A percentile compares a stretch with the other conserved stretches of the same genome.
Evolutionary conservation across 2,797 vertebrate genomes (phyloP).

Genomic region (Rhabdophis nuchalis): DNA sequence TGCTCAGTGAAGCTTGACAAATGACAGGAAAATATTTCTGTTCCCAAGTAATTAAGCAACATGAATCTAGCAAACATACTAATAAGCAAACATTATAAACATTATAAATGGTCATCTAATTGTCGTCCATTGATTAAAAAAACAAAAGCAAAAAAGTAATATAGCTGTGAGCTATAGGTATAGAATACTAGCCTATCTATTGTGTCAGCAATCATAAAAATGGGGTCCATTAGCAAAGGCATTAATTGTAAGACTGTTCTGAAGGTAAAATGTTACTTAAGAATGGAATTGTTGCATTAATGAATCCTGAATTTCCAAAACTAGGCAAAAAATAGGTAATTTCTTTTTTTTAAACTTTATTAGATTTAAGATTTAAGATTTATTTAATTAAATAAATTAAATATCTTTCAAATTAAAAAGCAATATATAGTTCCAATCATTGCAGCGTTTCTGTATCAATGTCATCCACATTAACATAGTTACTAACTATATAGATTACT

Average conservation of each 20-base stretch:
- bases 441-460: too few relatives aligned
- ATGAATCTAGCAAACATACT: constrained; percentile 51
- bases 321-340: not conserved
- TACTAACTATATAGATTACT: too few relatives aligned
- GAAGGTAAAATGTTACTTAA: not conserved
- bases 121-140: constrained; percentile 51
- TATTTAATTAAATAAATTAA: too few relatives aligned
- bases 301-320: not conserved
- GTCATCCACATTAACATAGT: too few relatives aligned
- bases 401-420: too few relatives aligned
- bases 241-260: not conserved
- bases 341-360: not conserved
- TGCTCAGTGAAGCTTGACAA: constrained; percentile 51
- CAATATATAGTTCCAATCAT: too few relatives aligned
- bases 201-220: constrained; percentile 31
- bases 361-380: too few relatives aligned
- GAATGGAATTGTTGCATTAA: not conserved
- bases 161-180: constrained; percentile 27
- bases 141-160: constrained; percentile 41
- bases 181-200: constrained; percentile 12
- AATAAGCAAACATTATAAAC: constrained; percentile 40
- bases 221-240: constrained; percentile 5
- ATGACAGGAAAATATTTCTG: constrained; percentile 54
- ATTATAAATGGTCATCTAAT: constrained; percentile 29
- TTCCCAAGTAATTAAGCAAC: constrained; percentile 61